A percentile compares a stretch with the other conserved stretches of the same genome.
Conservation (phyloP, 2,797 vertebrate genomes). For the Trematomus bernacchii region DNA sequence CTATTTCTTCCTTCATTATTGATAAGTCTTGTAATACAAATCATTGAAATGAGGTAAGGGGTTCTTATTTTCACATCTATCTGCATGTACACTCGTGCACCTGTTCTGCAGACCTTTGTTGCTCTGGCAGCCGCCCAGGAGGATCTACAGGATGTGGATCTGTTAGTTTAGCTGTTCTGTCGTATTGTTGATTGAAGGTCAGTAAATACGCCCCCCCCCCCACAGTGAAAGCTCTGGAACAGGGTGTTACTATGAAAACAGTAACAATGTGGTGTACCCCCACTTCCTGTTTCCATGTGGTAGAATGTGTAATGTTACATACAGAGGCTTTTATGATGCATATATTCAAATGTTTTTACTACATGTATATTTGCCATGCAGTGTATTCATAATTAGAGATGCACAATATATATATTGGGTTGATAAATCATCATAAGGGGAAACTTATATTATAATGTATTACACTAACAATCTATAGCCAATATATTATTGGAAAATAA, state of each 20-base stretch:
- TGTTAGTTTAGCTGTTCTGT: conserved; percentile 48
- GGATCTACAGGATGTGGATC: conserved; percentile 16
- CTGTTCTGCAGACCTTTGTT: neutral
- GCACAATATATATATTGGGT: too few relatives aligned
- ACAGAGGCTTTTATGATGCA: neutral
- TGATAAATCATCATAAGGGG: too few relatives aligned
- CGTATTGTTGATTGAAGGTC: conserved; percentile 6
- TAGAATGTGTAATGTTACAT: neutral
- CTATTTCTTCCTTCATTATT: neutral
- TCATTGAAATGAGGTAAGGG: neutral
- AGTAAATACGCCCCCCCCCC: neutral
- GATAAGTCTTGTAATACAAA: neutral
- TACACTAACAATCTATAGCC: too few relatives aligned
- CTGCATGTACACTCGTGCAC: neutral
- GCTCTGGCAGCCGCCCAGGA: neutral
- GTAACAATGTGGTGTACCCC: conserved; percentile 13
- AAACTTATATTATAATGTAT: too few relatives aligned
- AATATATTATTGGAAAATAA: too few relatives aligned
- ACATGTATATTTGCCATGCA: neutral
- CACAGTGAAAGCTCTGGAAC: conserved; percentile 30
- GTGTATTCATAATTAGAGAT: neutral
- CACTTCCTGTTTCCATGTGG: conserved; percentile 66
- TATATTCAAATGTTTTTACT: neutral
- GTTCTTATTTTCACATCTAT: neutral
- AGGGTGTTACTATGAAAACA: conserved; percentile 50